phyloP scores from a whole-genome alignment of 2,113 vertebrate species.

The Aleadryas rufinucha region DNA sequence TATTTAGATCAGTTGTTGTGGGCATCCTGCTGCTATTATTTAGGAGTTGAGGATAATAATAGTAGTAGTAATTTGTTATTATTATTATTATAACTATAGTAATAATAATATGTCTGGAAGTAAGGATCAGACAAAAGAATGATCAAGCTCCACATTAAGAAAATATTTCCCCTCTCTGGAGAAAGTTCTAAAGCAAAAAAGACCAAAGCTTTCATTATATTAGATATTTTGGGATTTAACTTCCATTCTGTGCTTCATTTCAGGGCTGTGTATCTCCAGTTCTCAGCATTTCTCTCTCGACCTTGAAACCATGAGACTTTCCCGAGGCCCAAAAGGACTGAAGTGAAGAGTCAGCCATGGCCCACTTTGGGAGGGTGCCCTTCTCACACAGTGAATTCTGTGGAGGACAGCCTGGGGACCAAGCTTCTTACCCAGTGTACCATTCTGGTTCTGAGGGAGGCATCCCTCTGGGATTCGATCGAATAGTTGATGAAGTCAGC shows the following conservation, averaged over 20 bases:
- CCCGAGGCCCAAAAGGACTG: background rate
- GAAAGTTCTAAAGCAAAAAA: background rate
- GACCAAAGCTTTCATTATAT: background rate
- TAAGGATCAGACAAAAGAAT: background rate
- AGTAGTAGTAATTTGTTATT: background rate
- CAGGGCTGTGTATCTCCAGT: background rate
- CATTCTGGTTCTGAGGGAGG: background rate
- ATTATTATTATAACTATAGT: background rate
- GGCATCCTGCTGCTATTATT: background rate
- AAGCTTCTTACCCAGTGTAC: accelerated
- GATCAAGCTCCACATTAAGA: background rate
- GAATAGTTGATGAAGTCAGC: constrained; percentile 5
- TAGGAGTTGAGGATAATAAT: background rate
- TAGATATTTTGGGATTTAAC: background rate
- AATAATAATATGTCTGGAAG: background rate
- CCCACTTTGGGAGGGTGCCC: background rate
- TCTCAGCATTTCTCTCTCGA: background rate
- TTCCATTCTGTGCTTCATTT: background rate
- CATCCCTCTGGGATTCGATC: constrained; percentile 1
- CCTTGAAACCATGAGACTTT: background rate
- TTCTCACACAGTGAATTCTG: background rate
- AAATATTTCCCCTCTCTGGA: background rate
- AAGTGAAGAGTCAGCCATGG: background rate
- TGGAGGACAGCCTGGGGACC: background rate
- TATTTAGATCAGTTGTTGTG: background rate